Evolutionary conservation across 2,113 vertebrate species (phyloP), one percentile per base, ranked within the genome.

Genomic region (Coregonus clupeaformis): DNA sequence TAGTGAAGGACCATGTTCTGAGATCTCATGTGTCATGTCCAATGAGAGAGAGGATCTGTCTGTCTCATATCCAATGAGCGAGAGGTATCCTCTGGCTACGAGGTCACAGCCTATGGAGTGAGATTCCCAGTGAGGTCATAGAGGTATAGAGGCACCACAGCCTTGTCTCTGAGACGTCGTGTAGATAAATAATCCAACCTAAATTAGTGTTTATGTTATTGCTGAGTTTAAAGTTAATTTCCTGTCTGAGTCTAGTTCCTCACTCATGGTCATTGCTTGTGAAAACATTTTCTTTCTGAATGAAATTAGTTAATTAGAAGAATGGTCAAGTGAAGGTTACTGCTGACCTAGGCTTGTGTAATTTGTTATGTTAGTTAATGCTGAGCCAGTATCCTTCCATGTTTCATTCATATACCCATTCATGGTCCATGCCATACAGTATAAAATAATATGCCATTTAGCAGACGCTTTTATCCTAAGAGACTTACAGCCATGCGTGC

Each of bases 241-340:
- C 87, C 89, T 87, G 80, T 73, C 52, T 73, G 71, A 83, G 85
- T 68, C 42, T 76, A 72, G 67, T 86, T 87, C 84, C 86, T 84
- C 86, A 89, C 71, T 71, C 36, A 69, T 76, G 11, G 29, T 29
- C 29, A 29, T 29, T 77, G 3, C 42, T 83, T 60, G 22, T n/a
- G 65, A 80, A 76, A 60, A 64, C 16, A 49, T 24, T 47, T 47
- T 47, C 45, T 9, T 55, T 55, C 52, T 55, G 52, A 55, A 55
- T 42, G 1, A 12, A 42, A 42, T 42, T 3, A 3, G 7, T 42
- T 42, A 11, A 12, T 42, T 42, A 42, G 36, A 11, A 42, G 9
- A 42, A 42, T 1, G 52, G 0, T 20, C 4, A 20, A 55, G 1
- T 55, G 52, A 55, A 55, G 20, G 52, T 20, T 16, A 20, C 52